Base-by-base conservation (phyloP, 2,888 invertebrate genomes). In the Oligia strigilis region DNA sequence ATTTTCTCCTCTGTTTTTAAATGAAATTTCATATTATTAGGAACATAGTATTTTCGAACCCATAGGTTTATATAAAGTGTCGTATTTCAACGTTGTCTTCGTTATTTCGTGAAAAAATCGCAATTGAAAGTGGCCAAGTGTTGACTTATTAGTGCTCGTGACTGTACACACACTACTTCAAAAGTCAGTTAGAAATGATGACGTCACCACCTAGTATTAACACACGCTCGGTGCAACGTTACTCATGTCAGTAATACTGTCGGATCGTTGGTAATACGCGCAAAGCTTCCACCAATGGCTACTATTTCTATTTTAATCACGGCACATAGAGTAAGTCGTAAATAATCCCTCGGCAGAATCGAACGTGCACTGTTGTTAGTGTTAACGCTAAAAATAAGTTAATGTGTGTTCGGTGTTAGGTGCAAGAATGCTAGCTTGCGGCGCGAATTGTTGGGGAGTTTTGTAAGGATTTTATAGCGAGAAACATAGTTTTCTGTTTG, bases 301-400 rank as follows among this genome's bases (percentile, higher is more conserved):
- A 89, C 89, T 88, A 90, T 88, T 92, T 94, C 94, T 95, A 94
- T 94, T 94, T 94, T 90, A 92, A 93, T 93, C 94, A 87, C 90
- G 89, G 86, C 87, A 90, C 90, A 90, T 90, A 84, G 89, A 85
- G 90, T 90, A 89, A 91, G 87, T 94, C 94, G 93, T 95, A 94
- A 95, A 95, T 95, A 94, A 94, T 94, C 92, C 93, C 89, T 92
- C 91, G 90, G 90, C 88, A 89, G 92, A 93, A 94, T 93, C 92
- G 93, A 92, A 92, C 92, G 91, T 91, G 90, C 91, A 90, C 90
- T 88, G 92, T 92, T 93, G 93, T 94, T 94, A 92, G 91, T 91
- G 89, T 93, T 91, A 88, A 89, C 83, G 77, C 88, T 92, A 92
- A 90, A 91, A 90, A 90, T 91, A 92, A 87, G 67, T 87, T 84